A percentile compares a stretch with the other conserved stretches of the same genome.
Conservation (phyloP, 1,140 invertebrate species). For the Drosophila novamexicana region DNA sequence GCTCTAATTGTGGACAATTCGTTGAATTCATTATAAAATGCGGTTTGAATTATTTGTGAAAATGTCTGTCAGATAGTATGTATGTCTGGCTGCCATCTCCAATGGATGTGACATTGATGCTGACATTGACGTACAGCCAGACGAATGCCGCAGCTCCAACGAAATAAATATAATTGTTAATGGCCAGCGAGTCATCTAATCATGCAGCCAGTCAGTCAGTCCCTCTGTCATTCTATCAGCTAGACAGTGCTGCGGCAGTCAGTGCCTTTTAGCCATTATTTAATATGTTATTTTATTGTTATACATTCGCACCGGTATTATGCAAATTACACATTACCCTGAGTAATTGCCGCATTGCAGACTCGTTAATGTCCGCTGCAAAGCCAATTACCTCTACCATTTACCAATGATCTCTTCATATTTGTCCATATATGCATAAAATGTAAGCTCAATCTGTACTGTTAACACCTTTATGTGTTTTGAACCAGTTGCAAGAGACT, state of each 20-base stretch:
- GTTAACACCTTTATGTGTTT: slow-evolving; percentile 4
- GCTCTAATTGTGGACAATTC: slow-evolving; percentile 9
- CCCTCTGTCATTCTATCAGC: slow-evolving; percentile 5
- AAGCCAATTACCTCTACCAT: slow-evolving; percentile 11
- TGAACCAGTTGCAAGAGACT: not conserved
- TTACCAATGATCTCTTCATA: not conserved
- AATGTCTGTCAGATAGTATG: slow-evolving; percentile 42
- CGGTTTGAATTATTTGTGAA: slow-evolving; percentile 78
- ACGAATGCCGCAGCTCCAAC: slow-evolving; percentile 31
- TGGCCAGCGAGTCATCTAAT: slow-evolving; percentile 48
- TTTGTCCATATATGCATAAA: slow-evolving; percentile 1
- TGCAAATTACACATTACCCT: slow-evolving; percentile 55
- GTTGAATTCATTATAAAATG: slow-evolving; percentile 75
- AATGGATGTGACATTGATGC: slow-evolving; percentile 67
- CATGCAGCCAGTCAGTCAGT: slow-evolving; percentile 1
- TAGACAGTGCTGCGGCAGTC: slow-evolving; percentile 1
- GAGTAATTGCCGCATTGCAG: slow-evolving; percentile 52
- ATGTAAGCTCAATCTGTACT: not conserved
- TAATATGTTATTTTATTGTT: slow-evolving; percentile 67
- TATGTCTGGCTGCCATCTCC: slow-evolving; percentile 19
- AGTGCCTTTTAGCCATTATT: slow-evolving; percentile 34
- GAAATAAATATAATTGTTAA: slow-evolving; percentile 78
- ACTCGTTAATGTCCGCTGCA: slow-evolving; percentile 30
- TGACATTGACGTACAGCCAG: slow-evolving; percentile 71
- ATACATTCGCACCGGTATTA: slow-evolving; percentile 41